Conservation (phyloP, 2,888 invertebrate species). For the Drosophila mayaguana region DNA sequence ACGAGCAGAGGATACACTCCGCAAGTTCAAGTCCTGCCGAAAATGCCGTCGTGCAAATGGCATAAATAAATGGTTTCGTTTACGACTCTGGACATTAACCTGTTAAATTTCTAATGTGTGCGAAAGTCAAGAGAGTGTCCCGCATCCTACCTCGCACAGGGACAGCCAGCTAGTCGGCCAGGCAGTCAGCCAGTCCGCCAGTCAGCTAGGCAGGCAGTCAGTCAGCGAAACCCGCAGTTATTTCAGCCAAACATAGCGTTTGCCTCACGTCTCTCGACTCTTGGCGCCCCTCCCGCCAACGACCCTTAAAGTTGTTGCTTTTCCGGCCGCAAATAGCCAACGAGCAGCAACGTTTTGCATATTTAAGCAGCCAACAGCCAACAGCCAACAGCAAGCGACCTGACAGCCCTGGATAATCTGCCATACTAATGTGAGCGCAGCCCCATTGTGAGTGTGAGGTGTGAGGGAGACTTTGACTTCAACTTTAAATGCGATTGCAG, state of each 20-base stretch:
- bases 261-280: neutral
- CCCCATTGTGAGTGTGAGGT: slow-evolving; percentile 12
- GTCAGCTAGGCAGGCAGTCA: slow-evolving; percentile 15
- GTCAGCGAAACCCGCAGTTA: slow-evolving; percentile 52
- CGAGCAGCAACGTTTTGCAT: slow-evolving; percentile 74
- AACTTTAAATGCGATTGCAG: slow-evolving; percentile 35
- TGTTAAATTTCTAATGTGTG: slow-evolving; percentile 80
- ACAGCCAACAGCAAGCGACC: slow-evolving; percentile 58
- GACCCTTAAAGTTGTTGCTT: slow-evolving; percentile 51
- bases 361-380: slow-evolving; percentile 73
- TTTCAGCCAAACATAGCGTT: slow-evolving; percentile 46
- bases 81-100: slow-evolving; percentile 82
- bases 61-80: slow-evolving; percentile 81
- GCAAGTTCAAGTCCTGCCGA: slow-evolving; percentile 52
- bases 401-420: slow-evolving; percentile 73
- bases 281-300: neutral
- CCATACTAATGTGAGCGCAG: slow-evolving; percentile 67
- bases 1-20: slow-evolving; percentile 45
- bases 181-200: neutral
- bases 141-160: slow-evolving; percentile 3
- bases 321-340: slow-evolving; percentile 70
- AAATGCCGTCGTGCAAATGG: slow-evolving; percentile 62
- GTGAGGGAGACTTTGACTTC: slow-evolving; percentile 42
- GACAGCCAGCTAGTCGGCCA: neutral
- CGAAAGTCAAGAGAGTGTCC: slow-evolving; percentile 58